Base-by-base conservation (phyloP, 2,797 vertebrate genomes). In the Valencia hispanica region DNA sequence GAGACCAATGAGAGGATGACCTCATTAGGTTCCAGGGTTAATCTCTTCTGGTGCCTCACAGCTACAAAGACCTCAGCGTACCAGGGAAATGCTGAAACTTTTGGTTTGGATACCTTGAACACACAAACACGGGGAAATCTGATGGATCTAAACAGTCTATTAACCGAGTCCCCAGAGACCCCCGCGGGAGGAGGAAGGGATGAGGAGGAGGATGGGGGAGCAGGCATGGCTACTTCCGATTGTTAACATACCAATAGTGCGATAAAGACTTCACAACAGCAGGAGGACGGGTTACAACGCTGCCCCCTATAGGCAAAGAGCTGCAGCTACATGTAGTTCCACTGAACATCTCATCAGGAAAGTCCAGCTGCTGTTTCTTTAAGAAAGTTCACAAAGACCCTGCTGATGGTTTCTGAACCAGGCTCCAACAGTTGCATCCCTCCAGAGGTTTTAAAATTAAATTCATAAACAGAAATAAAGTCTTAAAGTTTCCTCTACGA, bases 181-280 rank as follows among this genome's bases (percentile, higher is more conserved):
- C n/a, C 7, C 59, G 32, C 32, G 70, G 61, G 79, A 81, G 32
- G 74, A 66, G n/a, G 78, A 53, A 15, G 50, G 47, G 77, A 73
- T 41, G 68, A 68, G 84, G 68, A 65, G 53, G 75, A 82, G 48
- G 84, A 73, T 18, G 65, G 69, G 66, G 48, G 73, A 80, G 76
- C 75, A 83, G 53, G 85, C 78, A 70, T 57, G 85, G 76, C 77
- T 80, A 83, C 91, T 92, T 90, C 90, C 76, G 80, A 85, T 86
- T 75, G 84, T 63, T 80, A 81, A 81, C 74, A 73, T 81, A 70
- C 79, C 53, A 68, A 0, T 6, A 5, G 22, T 43, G 65, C 0
- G 79, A 81, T 77, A 77, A 77, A 69, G 63, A 59, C 43, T 59
- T 30, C 25, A 2, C 30, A 32, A 20, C 14, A 57, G 43, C 27